Evolutionary conservation across 2,888 invertebrate genomes (phyloP), one percentile per base, ranked within the genome.

Genomic region (Drosophila affinis): DNA sequence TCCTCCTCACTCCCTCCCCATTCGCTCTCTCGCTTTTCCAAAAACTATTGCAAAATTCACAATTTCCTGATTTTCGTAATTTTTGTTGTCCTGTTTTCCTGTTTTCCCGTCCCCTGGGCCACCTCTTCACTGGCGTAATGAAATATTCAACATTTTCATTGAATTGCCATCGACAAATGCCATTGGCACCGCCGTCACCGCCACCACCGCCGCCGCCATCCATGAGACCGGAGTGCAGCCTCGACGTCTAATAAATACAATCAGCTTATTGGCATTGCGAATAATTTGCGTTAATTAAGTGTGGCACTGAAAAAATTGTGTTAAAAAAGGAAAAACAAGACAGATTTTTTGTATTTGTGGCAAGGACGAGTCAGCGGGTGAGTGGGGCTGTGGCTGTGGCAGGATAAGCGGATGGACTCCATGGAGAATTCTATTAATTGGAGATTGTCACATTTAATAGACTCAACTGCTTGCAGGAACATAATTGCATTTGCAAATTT

Each of bases 261-360:
- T 34, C 59, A 32, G 65, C 71, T 73, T 73, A 71, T 71, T 71
- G 71, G 65, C 71, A 74, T 57, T 60, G 57, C 53, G 55, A 77
- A 70, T 54, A 71, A 70, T 78, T 76, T 81, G 57, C 62, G 67
- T 79, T 85, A 78, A 87, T 87, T 87, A 87, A 87, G 81, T 81
- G 72, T 49, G 62, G 39, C 27, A 45, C 39, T 49, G n/a, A 12
- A 12, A 7, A n/a, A 21, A 21, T 21, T 21, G 0, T 3, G 1
- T 21, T 21, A 21, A 21, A 12, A 52, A 32, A 29, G 24, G 14
- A 18, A 17, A 7, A 39, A 3, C 9, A 1, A 3, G 17, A 10
- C 4, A 7, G 9, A 14, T 17, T 1, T 9, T 1, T 9, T 17
- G 10, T 27, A 34, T 52, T 17, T 27, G 48, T 32, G 21, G 21